Base-by-base conservation (phyloP, 2,797 vertebrate species). In the Gobio occitaniae region DNA sequence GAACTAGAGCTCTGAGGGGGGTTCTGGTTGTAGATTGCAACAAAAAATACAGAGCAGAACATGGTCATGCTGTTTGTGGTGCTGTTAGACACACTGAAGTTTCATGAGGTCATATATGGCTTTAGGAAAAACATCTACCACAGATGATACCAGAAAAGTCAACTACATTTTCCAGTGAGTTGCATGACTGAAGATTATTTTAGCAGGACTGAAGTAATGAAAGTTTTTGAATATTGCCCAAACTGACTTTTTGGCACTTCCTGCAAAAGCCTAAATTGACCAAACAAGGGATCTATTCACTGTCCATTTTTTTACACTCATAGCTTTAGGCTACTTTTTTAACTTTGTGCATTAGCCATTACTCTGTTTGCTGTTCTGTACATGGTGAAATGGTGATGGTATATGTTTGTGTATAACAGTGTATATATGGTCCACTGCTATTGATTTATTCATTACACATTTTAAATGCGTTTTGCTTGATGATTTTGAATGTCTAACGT, bases 1-100 rank as follows among this genome's bases (percentile, higher is more conserved):
- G 81, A 78, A 82, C 63, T 19, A 76, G 65, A 87, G 77, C 63
- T 65, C 65, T 47, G 75, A 48, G 36, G 83, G 83, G 61, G 83
- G 65, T 59, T 7, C 36, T 6, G 69, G 89, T 85, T 70, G 74
- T 79, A 65, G 4, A 38, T 66, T 66, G 72, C 88, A 83, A 70
- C 78, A 48, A 80, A 59, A 85, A 79, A 76, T 82, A 19, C 80
- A 81, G 63, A 59, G 63, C 54, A 78, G 44, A 80, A 29, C 71
- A 54, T 56, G 78, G 81, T 74, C 86, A 44, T 29, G 25, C 41
- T 68, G 47, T 77, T 89, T 63, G 84, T 63, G 38, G 44, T 85
- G 74, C 32, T 68, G 82, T 76, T 63, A 59, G 72, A 80, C 72
- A 70, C 59, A 80, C 63, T 44, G 36, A 44, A 44, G 38, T 75